Evolutionary conservation across 2,888 invertebrate genomes (phyloP).

Genomic region (Rotaria sp.): DNA sequence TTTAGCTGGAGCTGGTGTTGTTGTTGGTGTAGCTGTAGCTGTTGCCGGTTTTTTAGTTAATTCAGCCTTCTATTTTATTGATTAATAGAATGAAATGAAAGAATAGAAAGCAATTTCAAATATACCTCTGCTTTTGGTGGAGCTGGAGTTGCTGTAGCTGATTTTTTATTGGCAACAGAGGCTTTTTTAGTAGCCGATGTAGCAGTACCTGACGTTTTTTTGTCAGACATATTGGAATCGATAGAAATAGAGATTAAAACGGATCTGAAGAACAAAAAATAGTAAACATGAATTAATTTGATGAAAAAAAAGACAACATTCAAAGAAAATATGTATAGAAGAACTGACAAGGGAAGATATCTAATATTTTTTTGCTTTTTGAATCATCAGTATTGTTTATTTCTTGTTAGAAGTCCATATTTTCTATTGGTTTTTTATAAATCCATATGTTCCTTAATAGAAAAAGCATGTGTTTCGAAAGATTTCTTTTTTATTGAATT

Average conservation of each 20-base stretch:
- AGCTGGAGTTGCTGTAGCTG: background rate
- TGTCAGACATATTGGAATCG: background rate
- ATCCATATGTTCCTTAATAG: background rate
- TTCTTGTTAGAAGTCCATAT: background rate
- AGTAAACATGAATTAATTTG: background rate
- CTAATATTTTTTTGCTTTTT: background rate
- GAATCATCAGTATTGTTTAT: background rate
- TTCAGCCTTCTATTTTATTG: background rate
- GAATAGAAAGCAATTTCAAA: background rate
- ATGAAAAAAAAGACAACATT: too few relatives aligned
- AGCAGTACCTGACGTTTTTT: background rate
- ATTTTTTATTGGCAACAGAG: background rate
- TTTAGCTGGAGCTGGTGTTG: background rate
- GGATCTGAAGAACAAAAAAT: background rate
- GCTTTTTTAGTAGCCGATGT: background rate
- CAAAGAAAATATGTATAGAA: background rate
- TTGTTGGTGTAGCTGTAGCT: background rate
- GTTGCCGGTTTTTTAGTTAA: background rate
- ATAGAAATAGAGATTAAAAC: background rate
- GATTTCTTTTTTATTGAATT: background rate
- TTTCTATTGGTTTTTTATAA: background rate
- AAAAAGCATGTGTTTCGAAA: background rate
- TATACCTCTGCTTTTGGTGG: background rate
- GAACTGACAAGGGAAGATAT: background rate
- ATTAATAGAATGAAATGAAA: background rate